Evolutionary conservation across 2,113 vertebrate genomes (phyloP).

Genomic region (Campylomormyrus numenius): DNA sequence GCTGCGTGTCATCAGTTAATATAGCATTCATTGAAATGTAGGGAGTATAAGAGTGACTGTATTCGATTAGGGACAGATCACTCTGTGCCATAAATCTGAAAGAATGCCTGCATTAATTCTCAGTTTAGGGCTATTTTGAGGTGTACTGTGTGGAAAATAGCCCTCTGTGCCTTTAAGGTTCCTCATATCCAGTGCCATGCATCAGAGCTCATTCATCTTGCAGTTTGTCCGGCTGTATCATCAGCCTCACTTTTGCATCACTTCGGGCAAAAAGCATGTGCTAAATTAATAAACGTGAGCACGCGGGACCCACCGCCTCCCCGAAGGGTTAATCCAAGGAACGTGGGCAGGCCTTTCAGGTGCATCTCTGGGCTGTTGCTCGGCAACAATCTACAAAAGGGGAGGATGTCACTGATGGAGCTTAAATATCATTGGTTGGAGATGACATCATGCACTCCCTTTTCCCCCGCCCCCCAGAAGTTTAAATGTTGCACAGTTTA

Average conservation of each 20-base stretch:
- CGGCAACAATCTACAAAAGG: constrained; percentile 49
- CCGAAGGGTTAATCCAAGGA: constrained; percentile 50
- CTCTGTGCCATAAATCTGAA: neutral
- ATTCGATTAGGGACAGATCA: neutral
- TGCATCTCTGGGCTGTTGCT: constrained; percentile 58
- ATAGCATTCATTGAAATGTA: neutral
- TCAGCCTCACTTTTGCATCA: neutral
- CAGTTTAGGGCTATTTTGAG: neutral
- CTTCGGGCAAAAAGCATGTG: neutral
- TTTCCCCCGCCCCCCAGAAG: constrained; percentile 35
- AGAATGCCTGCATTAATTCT: neutral
- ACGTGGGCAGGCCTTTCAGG: constrained; percentile 42
- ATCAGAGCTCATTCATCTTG: neutral
- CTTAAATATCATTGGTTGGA: constrained; percentile 62
- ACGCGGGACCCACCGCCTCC: constrained; percentile 39
- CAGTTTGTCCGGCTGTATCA: neutral
- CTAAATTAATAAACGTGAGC: neutral
- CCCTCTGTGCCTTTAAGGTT: neutral
- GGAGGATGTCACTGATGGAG: constrained; percentile 60
- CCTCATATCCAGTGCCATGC: neutral
- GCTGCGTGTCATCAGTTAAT: neutral
- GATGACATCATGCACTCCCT: constrained; percentile 60
- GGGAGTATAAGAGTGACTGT: neutral
- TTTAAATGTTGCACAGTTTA: constrained; percentile 54
- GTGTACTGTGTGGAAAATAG: neutral